Conservation (phyloP, 2,113 vertebrate species). For the Ptilorrhoa leucosticta region DNA sequence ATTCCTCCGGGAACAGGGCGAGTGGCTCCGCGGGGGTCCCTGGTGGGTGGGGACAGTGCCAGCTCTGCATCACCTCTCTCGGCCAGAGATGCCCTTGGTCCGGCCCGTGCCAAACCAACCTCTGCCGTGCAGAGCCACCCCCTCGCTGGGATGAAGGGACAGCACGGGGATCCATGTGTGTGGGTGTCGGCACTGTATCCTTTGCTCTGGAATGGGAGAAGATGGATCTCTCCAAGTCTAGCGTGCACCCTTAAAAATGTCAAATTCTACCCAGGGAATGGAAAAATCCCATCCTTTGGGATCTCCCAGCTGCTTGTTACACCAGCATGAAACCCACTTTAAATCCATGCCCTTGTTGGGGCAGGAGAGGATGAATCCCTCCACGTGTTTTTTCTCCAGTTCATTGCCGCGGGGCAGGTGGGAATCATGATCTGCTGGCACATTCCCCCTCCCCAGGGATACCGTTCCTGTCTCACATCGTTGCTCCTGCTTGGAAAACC, state of each 20-base stretch:
- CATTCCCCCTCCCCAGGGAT: accelerated
- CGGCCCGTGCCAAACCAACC: neutral
- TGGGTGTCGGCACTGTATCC: accelerated
- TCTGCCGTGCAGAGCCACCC: accelerated
- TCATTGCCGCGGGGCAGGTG: accelerated
- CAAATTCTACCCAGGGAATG: neutral
- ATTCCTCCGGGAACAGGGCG: accelerated
- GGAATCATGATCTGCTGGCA: neutral
- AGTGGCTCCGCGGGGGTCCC: accelerated
- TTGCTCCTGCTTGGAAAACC: neutral
- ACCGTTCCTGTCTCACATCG: accelerated
- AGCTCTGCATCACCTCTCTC: neutral
- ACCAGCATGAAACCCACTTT: neutral
- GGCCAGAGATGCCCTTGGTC: neutral
- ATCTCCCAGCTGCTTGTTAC: neutral
- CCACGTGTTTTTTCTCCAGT: accelerated
- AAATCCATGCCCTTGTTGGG: neutral
- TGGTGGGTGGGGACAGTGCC: accelerated
- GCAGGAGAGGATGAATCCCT: neutral
- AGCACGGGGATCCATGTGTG: accelerated
- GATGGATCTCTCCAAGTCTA: neutral
- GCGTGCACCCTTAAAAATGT: neutral
- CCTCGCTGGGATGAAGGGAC: accelerated
- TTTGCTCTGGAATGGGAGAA: neutral
- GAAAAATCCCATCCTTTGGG: neutral